Conservation (phyloP, 2,797 vertebrate species). For the Sebastes kiyomatsui region DNA sequence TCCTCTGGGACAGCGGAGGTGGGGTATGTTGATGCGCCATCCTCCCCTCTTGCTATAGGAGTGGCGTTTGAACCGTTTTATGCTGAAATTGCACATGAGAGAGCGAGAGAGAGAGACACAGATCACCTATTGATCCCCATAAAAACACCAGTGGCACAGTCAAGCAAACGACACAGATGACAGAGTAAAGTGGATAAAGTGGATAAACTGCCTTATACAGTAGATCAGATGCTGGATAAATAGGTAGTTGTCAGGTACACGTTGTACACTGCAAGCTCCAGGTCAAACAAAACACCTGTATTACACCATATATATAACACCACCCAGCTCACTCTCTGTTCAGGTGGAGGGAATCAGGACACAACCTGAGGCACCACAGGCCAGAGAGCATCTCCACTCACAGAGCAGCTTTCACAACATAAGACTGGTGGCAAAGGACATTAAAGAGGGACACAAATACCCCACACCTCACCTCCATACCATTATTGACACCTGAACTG, state of each 20-base stretch:
- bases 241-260: background rate
- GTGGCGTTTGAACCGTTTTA: conserved; percentile 67
- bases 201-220: background rate
- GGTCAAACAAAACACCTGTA: no score
- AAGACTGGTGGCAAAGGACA: no score
- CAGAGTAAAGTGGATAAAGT: background rate
- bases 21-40: conserved; percentile 74
- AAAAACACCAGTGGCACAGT: background rate
- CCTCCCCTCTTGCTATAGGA: conserved; percentile 73
- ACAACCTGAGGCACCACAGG: conserved; percentile 6
- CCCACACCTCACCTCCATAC: no score
- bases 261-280: background rate
- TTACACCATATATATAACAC: no score
- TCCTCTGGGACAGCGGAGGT: conserved; percentile 78
- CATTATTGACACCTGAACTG: no score
- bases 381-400: background rate
- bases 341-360: background rate
- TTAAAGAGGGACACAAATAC: no score
- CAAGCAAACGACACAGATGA: background rate
- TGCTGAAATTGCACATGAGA: conserved; percentile 55
- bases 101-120: background rate
- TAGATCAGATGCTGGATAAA: background rate
- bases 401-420: background rate
- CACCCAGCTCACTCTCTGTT: background rate
- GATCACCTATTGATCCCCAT: background rate